Percentiles rank a stretch among this genome's conserved stretches.
Conservation (phyloP, 2,888 invertebrate species). For the Cyclophora albipunctata region DNA sequence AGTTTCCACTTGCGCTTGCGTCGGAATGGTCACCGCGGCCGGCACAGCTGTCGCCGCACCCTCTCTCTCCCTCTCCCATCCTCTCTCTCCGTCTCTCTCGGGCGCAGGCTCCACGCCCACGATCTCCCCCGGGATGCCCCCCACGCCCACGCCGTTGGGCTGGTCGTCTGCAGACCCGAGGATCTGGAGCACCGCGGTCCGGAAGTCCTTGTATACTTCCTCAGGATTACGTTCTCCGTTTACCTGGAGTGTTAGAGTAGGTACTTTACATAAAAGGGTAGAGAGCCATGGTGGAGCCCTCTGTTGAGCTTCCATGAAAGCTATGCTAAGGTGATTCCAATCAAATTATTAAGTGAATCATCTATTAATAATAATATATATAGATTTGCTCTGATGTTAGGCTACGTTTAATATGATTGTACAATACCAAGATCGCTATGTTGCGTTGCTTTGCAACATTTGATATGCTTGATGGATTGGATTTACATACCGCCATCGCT, state of each 20-base stretch:
- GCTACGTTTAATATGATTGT: no score
- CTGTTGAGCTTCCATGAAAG: no score
- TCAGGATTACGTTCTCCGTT: conserved; percentile 91
- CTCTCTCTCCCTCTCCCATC: conserved; percentile 5
- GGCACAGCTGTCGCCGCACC: conserved; percentile 10
- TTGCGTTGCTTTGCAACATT: no score
- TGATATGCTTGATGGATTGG: no score
- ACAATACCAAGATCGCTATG: no score
- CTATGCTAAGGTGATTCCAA: no score
- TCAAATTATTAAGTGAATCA: no score
- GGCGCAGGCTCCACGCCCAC: conserved; percentile 77
- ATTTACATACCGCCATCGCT: no score
- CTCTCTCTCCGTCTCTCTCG: conserved; percentile 17
- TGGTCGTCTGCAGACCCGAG: conserved; percentile 82
- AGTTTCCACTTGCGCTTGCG: conserved; percentile 25
- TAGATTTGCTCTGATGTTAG: no score
- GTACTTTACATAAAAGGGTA: not conserved
- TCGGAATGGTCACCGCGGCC: conserved; percentile 13
- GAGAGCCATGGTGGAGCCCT: no score
- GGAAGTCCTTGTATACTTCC: conserved; percentile 91
- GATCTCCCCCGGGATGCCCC: conserved; percentile 78
- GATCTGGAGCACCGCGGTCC: conserved; percentile 84
- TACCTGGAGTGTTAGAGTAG: conserved; percentile 70
- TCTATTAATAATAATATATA: no score
- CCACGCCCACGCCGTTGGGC: conserved; percentile 75